Percentiles rank a stretch among this genome's conserved stretches.
phyloP scores from a whole-genome alignment of 2,113 vertebrate genomes.

The Sinocyclocheilus maitianheensis region DNA sequence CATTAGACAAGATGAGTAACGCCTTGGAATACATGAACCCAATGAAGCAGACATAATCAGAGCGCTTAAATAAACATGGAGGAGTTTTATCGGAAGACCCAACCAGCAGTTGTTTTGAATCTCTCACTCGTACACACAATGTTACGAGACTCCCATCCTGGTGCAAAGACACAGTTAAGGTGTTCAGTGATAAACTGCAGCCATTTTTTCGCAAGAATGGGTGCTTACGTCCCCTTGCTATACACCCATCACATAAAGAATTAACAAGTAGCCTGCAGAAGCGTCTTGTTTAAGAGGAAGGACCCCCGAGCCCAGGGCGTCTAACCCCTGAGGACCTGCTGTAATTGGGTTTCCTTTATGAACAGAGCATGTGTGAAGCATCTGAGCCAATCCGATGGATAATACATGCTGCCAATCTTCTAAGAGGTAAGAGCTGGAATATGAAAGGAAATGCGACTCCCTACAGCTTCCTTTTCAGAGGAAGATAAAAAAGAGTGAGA shows the following conservation, averaged over 20 bases:
- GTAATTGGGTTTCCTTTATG: slow-evolving; percentile 45
- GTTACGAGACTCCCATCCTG: background rate
- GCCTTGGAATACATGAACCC: slow-evolving; percentile 13
- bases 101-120: slow-evolving; percentile 2
- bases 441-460: slow-evolving; percentile 32
- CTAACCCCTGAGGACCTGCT: slow-evolving; percentile 43
- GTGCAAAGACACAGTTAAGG: background rate
- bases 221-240: background rate
- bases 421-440: slow-evolving; percentile 20
- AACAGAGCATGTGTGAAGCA: slow-evolving; percentile 18
- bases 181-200: background rate
- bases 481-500: background rate
- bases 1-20: slow-evolving; percentile 26
- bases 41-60: slow-evolving; percentile 18
- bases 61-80: slow-evolving; percentile 8
- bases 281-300: slow-evolving; percentile 33
- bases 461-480: slow-evolving; percentile 2
- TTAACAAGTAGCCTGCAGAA: slow-evolving; percentile 34
- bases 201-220: background rate
- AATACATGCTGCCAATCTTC: slow-evolving; percentile 32
- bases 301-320: slow-evolving; percentile 16
- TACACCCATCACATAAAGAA: slow-evolving; percentile 30
- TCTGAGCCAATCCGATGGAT: slow-evolving; percentile 4
- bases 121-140: background rate
- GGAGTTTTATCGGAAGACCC: background rate